phyloP scores from a whole-genome alignment of 2,797 vertebrate genomes.

The Neosilurus hyrtlii region DNA sequence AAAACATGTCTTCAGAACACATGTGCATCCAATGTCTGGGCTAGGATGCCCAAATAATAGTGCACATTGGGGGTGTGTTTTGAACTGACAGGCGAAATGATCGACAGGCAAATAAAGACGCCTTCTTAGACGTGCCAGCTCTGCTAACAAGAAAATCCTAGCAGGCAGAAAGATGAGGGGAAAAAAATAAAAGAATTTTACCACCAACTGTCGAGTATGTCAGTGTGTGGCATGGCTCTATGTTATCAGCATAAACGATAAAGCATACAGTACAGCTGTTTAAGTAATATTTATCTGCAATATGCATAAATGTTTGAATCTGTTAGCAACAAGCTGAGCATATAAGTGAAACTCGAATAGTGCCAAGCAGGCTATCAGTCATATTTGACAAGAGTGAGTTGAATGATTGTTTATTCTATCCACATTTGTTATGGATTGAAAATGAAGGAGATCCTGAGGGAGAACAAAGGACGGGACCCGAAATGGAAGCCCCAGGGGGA shows the following conservation, averaged over 20 bases:
- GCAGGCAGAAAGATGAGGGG: background rate
- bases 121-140: slow-evolving; percentile 4
- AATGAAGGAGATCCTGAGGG: too few species aligned
- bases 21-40: background rate
- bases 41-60: background rate
- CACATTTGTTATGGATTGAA: too few species aligned
- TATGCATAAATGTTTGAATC: background rate
- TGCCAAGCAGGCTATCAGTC: too few species aligned
- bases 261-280: background rate
- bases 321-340: background rate
- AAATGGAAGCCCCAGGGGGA: too few species aligned
- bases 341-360: too few species aligned
- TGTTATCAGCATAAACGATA: background rate
- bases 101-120: slow-evolving; percentile 17
- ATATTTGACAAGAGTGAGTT: too few species aligned
- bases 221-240: background rate
- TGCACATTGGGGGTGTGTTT: background rate
- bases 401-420: too few species aligned
- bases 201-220: background rate
- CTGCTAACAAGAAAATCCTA: background rate
- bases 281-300: background rate
- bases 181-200: background rate
- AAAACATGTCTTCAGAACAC: background rate
- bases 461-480: too few species aligned
- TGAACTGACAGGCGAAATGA: slow-evolving; percentile 4